phyloP scores from a whole-genome alignment of 2,113 vertebrate species.

The Meriones unguiculatus region DNA sequence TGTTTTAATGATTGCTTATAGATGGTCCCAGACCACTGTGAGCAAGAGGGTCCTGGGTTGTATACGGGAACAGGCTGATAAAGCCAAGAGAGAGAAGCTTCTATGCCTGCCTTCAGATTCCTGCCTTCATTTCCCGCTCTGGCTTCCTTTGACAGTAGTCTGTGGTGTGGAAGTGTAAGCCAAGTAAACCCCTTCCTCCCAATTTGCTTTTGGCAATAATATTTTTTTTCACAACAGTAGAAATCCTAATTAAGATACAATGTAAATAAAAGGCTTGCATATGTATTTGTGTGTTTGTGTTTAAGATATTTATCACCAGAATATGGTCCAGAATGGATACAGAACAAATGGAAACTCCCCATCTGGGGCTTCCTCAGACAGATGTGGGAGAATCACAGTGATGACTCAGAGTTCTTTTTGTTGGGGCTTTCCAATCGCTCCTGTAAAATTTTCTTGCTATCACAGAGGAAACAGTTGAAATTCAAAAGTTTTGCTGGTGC shows the following conservation, averaged over 20 bases:
- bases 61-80: background rate
- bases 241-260: background rate
- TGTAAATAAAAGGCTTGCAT: background rate
- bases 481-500: background rate
- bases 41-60: background rate
- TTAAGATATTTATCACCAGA: background rate
- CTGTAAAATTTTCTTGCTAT: background rate
- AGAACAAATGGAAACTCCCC: conserved; percentile 1
- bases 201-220: background rate
- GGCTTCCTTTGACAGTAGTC: background rate
- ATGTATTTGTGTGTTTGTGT: background rate
- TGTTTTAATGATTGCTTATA: background rate
- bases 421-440: background rate
- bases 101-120: background rate
- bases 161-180: background rate
- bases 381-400: background rate
- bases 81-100: background rate
- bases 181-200: too few relatives aligned
- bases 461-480: conserved; percentile 16
- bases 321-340: background rate
- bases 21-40: background rate
- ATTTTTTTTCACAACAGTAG: background rate
- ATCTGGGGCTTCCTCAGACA: background rate
- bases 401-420: conserved; percentile 55
- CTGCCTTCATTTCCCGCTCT: background rate